These are phyloP conservation scores for Chascanopsetta lugubris DNA, from an alignment of 2,113 vertebrate species.

Conservation along the genomic window DNA sequence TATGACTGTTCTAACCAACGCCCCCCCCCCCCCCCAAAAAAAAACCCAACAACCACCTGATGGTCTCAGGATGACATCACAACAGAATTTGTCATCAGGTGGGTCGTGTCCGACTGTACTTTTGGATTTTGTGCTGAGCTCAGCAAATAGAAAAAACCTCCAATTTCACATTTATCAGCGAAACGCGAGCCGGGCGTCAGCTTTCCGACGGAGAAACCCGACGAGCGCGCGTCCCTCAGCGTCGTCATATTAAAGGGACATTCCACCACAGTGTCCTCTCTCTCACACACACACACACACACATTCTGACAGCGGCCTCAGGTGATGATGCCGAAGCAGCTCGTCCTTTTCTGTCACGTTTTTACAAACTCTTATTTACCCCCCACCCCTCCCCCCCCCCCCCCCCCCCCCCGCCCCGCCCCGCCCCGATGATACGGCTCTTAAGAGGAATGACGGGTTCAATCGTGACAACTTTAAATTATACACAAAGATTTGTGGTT, in stretches of 20 bases:
- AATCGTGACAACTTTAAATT: slow-evolving; percentile 10
- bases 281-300: no score
- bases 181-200: neutral
- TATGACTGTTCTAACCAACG: no score
- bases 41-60: no score
- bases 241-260: neutral
- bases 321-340: slow-evolving; percentile 1
- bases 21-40: no score
- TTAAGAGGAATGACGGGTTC: slow-evolving; percentile 41
- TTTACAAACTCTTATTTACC: no score
- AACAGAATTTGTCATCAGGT: neutral
- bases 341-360: slow-evolving; percentile 23
- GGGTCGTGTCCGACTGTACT: no score
- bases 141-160: neutral
- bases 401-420: no score
- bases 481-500: slow-evolving; percentile 26
- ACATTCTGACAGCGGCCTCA: neutral
- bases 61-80: no score
- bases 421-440: slow-evolving; percentile 17
- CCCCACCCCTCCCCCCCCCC: no score
- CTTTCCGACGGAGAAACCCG: neutral
- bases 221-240: neutral
- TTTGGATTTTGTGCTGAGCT: neutral
- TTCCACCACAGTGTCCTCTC: slow-evolving; percentile 36
- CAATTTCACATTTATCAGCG: neutral